phyloP scores from a whole-genome alignment of 2,888 invertebrate species.

The Xestia sexstrigata region DNA sequence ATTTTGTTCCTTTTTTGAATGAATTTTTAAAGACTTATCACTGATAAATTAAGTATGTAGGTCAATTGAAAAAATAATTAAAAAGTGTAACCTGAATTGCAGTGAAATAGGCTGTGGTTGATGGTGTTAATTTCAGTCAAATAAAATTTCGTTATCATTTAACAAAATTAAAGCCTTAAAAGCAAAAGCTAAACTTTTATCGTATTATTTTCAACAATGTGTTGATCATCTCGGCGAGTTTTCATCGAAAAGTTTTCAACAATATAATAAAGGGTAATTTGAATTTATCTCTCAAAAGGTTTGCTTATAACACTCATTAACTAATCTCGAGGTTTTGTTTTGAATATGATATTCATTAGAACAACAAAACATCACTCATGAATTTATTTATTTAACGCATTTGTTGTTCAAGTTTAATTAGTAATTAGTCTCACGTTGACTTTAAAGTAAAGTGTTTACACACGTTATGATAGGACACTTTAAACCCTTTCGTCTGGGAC shows the following conservation, averaged over 20 bases:
- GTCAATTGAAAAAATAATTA: background rate
- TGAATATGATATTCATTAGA: slow-evolving; percentile 46
- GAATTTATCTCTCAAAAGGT: slow-evolving; percentile 38
- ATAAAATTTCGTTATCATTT: background rate
- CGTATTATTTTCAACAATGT: slow-evolving; percentile 28
- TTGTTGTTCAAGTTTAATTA: slow-evolving; percentile 8
- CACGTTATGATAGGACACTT: slow-evolving; percentile 2
- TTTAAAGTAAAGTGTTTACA: slow-evolving; percentile 7
- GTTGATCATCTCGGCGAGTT: slow-evolving; percentile 48
- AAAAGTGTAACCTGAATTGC: background rate
- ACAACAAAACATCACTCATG: slow-evolving; percentile 16
- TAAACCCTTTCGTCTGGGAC: slow-evolving; percentile 29
- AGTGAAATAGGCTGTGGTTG: background rate
- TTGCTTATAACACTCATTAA: slow-evolving; percentile 45
- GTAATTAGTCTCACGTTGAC: slow-evolving; percentile 4
- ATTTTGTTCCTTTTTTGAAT: too few relatives aligned
- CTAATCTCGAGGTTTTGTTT: slow-evolving; percentile 43
- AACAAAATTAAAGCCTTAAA: slow-evolving; percentile 10
- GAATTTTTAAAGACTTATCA: too few relatives aligned
- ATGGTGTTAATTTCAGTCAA: background rate
- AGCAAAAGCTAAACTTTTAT: slow-evolving; percentile 12
- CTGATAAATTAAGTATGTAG: background rate
- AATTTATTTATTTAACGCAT: slow-evolving; percentile 15
- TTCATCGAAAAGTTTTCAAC: slow-evolving; percentile 47
- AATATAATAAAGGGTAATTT: slow-evolving; percentile 45